phyloP scores from a whole-genome alignment of 2,888 invertebrate genomes.

The Neria commutata region DNA sequence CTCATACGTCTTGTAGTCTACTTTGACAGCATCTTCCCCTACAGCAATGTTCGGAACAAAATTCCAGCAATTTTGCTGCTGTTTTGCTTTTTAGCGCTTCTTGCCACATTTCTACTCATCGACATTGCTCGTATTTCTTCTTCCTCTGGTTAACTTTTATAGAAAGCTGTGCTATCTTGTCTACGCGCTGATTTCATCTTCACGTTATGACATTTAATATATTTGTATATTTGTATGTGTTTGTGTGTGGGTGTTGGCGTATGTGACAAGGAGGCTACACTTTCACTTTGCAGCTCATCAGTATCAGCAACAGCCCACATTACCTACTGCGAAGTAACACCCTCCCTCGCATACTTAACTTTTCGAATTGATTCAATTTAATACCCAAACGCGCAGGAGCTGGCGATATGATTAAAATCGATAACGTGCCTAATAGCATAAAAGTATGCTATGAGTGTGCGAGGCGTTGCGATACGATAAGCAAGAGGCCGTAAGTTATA shows the following conservation, averaged over 20 bases:
- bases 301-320: not conserved
- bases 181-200: constrained; percentile 33
- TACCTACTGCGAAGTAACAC: not conserved
- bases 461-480: too few species aligned
- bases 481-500: constrained; percentile 34
- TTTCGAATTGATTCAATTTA: constrained; percentile 1
- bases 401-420: constrained; percentile 26
- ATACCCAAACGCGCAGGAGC: not conserved
- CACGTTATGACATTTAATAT: constrained; percentile 31
- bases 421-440: constrained; percentile 43
- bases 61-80: too few species aligned
- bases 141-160: too few species aligned
- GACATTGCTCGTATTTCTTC: too few species aligned
- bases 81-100: too few species aligned
- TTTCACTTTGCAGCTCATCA: not conserved
- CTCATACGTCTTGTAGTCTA: too few species aligned
- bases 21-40: too few species aligned
- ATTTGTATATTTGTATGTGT: constrained; percentile 11
- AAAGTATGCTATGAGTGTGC: constrained; percentile 35
- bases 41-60: too few species aligned
- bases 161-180: constrained; percentile 32
- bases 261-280: constrained; percentile 20
- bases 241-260: constrained; percentile 14
- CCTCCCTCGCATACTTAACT: not conserved
- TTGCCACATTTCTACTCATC: too few species aligned